Evolutionary conservation across 2,113 vertebrate species (phyloP).

Genomic region (Seriola rivoliana): DNA sequence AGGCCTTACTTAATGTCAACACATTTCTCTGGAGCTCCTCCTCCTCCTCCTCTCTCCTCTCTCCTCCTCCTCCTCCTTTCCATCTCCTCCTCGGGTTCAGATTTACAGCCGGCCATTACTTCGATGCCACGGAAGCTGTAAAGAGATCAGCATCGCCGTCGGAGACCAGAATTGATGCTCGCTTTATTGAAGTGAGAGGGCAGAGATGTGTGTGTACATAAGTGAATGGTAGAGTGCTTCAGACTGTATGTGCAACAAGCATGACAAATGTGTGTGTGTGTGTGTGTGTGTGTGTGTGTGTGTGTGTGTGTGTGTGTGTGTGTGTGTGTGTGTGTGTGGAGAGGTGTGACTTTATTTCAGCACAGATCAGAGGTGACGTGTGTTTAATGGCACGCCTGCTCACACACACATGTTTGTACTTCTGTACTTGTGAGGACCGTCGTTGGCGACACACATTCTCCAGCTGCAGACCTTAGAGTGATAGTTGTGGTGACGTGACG

Average conservation of each 20-base stretch:
- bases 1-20: neutral
- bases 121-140: conserved; percentile 92
- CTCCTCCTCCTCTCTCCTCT: conserved; percentile 58
- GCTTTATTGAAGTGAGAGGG: conserved; percentile 89
- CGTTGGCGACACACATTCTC: neutral
- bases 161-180: conserved; percentile 91
- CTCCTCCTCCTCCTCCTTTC: neutral
- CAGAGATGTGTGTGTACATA: conserved; percentile 21
- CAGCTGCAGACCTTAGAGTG: neutral
- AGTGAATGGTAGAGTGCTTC: conserved; percentile 7
- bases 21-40: neutral
- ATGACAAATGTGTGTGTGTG: conserved; percentile 9
- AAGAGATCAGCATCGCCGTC: conserved; percentile 91
- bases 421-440: conserved; percentile 3
- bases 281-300: conserved; percentile 2
- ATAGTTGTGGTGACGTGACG: too few relatives aligned
- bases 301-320: neutral
- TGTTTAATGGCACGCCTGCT: conserved; percentile 1
- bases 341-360: conserved; percentile 10
- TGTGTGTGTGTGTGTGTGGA: neutral
- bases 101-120: conserved; percentile 92
- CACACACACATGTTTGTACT: neutral
- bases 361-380: conserved; percentile 14
- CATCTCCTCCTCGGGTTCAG: conserved; percentile 3
- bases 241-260: neutral